Percentiles rank a stretch among this genome's conserved stretches.
These are phyloP conservation scores for Trisateles emortualis DNA, from an alignment of 2,888 invertebrate species.

Conservation along the genomic window DNA sequence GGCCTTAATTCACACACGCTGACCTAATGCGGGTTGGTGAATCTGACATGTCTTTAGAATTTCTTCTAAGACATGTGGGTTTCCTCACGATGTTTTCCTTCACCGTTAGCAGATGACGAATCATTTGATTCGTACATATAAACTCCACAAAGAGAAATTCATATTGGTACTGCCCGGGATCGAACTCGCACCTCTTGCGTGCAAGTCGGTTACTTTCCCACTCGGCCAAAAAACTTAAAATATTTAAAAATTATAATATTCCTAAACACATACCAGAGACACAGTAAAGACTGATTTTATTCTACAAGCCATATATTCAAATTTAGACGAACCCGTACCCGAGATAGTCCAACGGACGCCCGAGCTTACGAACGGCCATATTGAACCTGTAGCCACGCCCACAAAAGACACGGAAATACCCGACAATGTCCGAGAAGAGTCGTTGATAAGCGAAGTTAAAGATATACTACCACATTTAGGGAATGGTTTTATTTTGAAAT, in stretches of 20 bases:
- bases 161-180: no score
- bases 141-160: no score
- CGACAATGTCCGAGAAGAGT: slow-evolving; percentile 74
- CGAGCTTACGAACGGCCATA: slow-evolving; percentile 62
- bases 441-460: slow-evolving; percentile 88
- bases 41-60: no score
- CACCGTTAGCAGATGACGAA: no score
- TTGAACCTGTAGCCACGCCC: slow-evolving; percentile 51
- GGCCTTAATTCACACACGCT: no score
- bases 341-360: slow-evolving; percentile 39
- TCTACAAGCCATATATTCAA: slow-evolving; percentile 82
- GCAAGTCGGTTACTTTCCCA: no score
- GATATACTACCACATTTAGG: slow-evolving; percentile 94
- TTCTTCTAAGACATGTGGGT: no score
- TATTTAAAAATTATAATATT: slow-evolving; percentile 1
- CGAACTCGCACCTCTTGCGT: no score
- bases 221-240: no score
- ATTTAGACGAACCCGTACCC: slow-evolving; percentile 73
- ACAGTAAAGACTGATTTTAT: slow-evolving; percentile 85
- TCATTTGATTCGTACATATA: no score
- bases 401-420: slow-evolving; percentile 73
- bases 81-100: no score
- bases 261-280: slow-evolving; percentile 73
- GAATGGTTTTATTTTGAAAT: slow-evolving; percentile 90
- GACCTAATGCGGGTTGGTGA: no score